Conservation (phyloP, 2,888 invertebrate species). For the Drosophila longiperda region DNA sequence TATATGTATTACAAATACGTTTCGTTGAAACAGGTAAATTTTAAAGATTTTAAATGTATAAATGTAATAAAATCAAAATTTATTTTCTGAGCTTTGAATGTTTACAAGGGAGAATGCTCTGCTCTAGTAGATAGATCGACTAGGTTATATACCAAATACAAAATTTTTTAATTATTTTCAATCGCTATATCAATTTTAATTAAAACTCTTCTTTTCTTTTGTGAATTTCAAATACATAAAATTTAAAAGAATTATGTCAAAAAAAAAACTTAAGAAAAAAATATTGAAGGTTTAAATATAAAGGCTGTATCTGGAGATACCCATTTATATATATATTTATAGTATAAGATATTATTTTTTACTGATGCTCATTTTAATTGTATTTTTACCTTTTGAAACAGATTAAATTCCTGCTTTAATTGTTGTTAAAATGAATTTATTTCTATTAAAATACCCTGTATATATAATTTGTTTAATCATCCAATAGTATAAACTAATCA, state of each 20-base stretch:
- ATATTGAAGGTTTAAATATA: no score
- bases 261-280: no score
- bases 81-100: background rate
- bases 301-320: no score
- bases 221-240: background rate
- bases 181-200: no score
- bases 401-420: background rate
- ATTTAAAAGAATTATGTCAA: no score
- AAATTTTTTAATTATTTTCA: no score
- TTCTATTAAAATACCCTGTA: background rate
- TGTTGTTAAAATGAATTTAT: background rate
- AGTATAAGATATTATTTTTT: no score
- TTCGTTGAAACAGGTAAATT: background rate
- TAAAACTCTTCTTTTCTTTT: background rate
- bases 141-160: no score
- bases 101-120: no score
- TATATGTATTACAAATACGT: background rate
- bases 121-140: background rate
- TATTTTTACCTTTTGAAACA: background rate
- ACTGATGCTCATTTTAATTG: background rate
- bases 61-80: background rate
- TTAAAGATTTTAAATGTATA: background rate
- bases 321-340: no score
- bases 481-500: no score
- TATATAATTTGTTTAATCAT: no score